Conservation (phyloP, 2,888 invertebrate species). For the Drosophila multiciliata region DNA sequence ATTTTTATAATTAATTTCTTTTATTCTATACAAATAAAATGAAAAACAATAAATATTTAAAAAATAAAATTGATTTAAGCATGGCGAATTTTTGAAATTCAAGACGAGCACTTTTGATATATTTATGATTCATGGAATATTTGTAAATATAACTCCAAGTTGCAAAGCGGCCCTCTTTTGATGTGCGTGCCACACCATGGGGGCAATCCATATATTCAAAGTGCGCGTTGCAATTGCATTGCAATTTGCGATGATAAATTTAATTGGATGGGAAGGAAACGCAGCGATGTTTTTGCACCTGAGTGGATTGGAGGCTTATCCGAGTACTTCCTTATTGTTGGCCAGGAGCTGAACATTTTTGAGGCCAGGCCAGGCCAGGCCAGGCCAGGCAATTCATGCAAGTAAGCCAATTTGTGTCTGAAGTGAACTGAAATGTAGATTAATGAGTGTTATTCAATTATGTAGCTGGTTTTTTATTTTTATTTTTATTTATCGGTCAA, state of each 20-base stretch:
- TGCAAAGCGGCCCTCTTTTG: constrained; percentile 2
- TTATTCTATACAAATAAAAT: not conserved
- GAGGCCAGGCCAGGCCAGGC: constrained; percentile 11
- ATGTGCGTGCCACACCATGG: not conserved
- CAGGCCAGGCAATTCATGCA: constrained; percentile 31
- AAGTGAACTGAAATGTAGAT: constrained; percentile 43
- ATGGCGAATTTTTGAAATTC: not conserved
- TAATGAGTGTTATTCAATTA: constrained; percentile 50
- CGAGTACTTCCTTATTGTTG: constrained; percentile 21
- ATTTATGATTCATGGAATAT: not conserved
- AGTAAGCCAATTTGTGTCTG: constrained; percentile 32
- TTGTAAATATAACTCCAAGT: not conserved
- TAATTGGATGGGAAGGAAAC: constrained; percentile 35
- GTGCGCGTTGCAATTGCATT: constrained; percentile 28
- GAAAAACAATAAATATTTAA: not conserved
- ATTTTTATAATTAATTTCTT: not conserved
- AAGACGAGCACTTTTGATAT: not conserved
- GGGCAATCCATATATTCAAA: constrained; percentile 15
- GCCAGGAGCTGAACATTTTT: constrained; percentile 32
- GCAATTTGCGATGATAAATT: constrained; percentile 46
- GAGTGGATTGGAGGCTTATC: constrained; percentile 13
- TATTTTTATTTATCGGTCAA: constrained; percentile 18
- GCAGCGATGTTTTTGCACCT: constrained; percentile 35
- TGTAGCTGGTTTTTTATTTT: constrained; percentile 8
- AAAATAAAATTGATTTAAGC: not conserved